Base-by-base conservation (phyloP, 1,140 invertebrate genomes). In the Drosophila azteca region DNA sequence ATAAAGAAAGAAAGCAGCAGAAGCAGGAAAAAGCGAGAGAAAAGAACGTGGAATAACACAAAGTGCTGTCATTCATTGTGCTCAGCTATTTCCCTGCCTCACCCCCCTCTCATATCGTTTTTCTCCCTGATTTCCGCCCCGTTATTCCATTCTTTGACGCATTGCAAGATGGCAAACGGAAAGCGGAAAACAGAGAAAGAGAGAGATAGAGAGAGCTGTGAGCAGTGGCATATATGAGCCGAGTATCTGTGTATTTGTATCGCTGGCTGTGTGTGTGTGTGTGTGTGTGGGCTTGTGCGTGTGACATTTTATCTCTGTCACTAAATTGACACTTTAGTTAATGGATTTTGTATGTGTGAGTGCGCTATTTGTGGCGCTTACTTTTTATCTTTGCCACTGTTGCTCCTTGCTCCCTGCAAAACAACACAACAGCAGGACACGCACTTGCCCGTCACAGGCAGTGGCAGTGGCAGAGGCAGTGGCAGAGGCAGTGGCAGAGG, bases 271-370 rank as follows among this genome's bases (percentile, higher is more conserved):
- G 43, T 67, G 45, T 71, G 45, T 41, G 9, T 55, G 52, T 63
- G 41, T 60, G 46, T 71, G 39, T 43, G 26, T 68, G 45, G 61
- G 48, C 35, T 52, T 71, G 61, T 85, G 73, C 63, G 80, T 90
- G 82, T 90, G 85, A 81, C 87, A 81, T 90, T 90, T 90, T 90
- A 90, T 90, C 85, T 90, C 75, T 90, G 87, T 90, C 85, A 90
- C 87, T 90, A 90, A 90, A 90, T 90, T 90, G 85, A 90, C 85
- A 90, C 85, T 90, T 90, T 90, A 90, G 81, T 90, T 90, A 89
- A 90, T 90, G 87, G 85, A 82, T 90, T 90, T 90, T 77, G 78
- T 82, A 77, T 88, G 83, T 83, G 83, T 88, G 83, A 75, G 78
- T 78, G 78, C 69, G 63, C 62, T 65, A 75, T 74, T 71, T 84